These are phyloP conservation scores for Neotoma lepida DNA, from an alignment of 2,113 vertebrate genomes.

Conservation along the genomic window DNA sequence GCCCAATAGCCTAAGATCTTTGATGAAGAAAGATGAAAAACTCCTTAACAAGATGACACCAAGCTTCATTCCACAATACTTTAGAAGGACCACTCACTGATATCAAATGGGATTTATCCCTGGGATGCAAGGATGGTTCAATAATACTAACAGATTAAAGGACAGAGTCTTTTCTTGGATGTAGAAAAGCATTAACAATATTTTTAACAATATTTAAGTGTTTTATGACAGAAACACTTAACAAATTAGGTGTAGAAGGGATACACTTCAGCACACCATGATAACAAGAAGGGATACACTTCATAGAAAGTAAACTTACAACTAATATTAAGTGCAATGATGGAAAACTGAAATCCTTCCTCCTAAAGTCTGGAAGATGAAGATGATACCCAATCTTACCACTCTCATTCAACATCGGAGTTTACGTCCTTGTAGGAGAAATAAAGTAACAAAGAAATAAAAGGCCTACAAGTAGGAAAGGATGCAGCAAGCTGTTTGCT, in stretches of 20 bases:
- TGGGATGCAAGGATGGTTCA: neutral
- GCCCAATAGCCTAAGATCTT: neutral
- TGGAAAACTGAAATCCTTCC: neutral
- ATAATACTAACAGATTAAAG: neutral
- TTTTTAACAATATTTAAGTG: neutral
- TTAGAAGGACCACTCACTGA: neutral
- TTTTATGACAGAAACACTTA: neutral
- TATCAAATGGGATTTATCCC: neutral
- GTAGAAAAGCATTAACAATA: neutral
- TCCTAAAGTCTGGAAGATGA: neutral
- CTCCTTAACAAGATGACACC: neutral
- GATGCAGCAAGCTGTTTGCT: neutral
- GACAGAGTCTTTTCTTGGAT: neutral
- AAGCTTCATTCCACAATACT: neutral
- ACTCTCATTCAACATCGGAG: neutral
- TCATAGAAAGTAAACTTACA: neutral
- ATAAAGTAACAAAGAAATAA: neutral
- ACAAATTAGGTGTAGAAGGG: neutral
- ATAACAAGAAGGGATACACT: neutral
- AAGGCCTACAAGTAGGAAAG: neutral
- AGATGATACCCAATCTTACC: neutral
- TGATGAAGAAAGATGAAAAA: neutral
- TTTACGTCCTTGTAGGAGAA: neutral
- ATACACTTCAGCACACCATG: neutral
- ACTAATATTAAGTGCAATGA: neutral